phyloP scores from a whole-genome alignment of 2,113 vertebrate species.

The Ictalurus furcatus region DNA sequence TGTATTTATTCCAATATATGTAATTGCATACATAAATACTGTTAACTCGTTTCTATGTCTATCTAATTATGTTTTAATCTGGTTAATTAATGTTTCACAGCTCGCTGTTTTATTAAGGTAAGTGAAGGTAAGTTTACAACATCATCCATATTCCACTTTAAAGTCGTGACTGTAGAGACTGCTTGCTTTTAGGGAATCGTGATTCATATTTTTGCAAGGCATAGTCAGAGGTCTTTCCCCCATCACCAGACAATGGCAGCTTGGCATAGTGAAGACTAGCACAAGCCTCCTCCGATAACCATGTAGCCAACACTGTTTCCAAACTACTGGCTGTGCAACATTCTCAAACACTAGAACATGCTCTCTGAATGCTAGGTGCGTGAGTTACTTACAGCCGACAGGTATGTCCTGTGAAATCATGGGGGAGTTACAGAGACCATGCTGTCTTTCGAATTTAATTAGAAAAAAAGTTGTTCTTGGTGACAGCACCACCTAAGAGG shows the following conservation, averaged over 20 bases:
- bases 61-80: background rate
- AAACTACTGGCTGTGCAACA: background rate
- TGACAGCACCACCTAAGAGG: background rate
- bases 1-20: constrained; percentile 9
- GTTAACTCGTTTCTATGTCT: background rate
- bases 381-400: background rate
- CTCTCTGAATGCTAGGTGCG: background rate
- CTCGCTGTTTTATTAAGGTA: background rate
- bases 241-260: background rate
- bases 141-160: background rate
- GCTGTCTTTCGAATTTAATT: background rate
- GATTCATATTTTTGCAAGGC: background rate
- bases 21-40: background rate
- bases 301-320: background rate
- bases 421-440: background rate
- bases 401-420: background rate
- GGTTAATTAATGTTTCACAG: background rate
- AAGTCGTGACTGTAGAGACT: background rate
- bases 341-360: constrained; percentile 1
- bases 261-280: background rate
- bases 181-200: background rate
- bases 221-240: background rate
- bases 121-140: background rate
- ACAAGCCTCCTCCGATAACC: background rate
- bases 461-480: background rate